Evolutionary conservation across 1,140 invertebrate genomes (phyloP), one percentile per base, ranked within the genome.

Genomic region (Cyclargus thomasi): DNA sequence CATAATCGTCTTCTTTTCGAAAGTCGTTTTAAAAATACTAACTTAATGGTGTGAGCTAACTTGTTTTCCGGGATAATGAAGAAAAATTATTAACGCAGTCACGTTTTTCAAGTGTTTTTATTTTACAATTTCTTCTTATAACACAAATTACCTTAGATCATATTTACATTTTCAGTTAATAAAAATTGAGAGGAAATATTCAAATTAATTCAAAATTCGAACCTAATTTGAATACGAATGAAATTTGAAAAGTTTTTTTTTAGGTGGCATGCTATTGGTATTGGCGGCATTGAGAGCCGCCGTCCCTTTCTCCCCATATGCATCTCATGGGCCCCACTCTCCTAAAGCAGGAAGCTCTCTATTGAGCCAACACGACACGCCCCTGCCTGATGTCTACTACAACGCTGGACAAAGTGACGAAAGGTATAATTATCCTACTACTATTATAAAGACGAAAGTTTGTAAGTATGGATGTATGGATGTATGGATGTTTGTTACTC

Each of bases 231-330:
- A 21, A 16, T 47, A 17, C 22, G 21, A 16, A 53, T 47, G 35
- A 1, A 7, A 14, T 29, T 36, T 8, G 16, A 29, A 29, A 29
- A 7, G 5, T 29, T 29, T 66, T 11, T 67, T 65, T 66, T 3
- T 64, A 86, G 85, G 86, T 69, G 83, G 85, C 6, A 77, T 88
- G 75, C 69, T 90, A 35, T 67, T 90, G 39, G 81, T 83, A 4
- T 65, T 86, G 10, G 87, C 85, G 7, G 81, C 84, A 0, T 74
- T 90, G 6, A 72, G 86, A 16, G 86, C 87, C 0, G 80, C 83
- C 0, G 85, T 87, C 4, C 87, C 87, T 0, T 90, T 87, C 64
- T 88, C 87, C 0, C 87, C 87, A 0, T 86, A 83, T 67, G 84
- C 85, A 16, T 85, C 74, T 5, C 85, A 88, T 67, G 83, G 85